phyloP scores from a whole-genome alignment of 2,888 invertebrate species.

The Malachius bipustulatus region DNA sequence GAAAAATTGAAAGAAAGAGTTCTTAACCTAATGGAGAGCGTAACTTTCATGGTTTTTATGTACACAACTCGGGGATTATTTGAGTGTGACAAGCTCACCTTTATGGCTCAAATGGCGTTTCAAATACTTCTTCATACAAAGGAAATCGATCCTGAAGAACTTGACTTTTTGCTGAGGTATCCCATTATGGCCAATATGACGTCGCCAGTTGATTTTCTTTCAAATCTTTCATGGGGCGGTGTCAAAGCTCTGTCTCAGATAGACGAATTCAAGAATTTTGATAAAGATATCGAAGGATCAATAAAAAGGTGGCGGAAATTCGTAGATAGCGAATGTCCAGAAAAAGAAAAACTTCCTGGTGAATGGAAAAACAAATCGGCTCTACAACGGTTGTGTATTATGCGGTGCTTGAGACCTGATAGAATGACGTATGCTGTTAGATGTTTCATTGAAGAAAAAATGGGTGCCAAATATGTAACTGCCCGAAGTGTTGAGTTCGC shows the following conservation, averaged over 20 bases:
- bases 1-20: constrained; percentile 65
- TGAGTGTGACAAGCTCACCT: constrained; percentile 84
- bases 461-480: constrained; percentile 73
- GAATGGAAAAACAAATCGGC: constrained; percentile 90
- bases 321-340: constrained; percentile 83
- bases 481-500: constrained; percentile 68
- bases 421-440: constrained; percentile 90
- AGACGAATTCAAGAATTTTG: constrained; percentile 71
- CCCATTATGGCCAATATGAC: constrained; percentile 62
- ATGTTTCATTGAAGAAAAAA: constrained; percentile 77
- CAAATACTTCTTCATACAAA: constrained; percentile 50
- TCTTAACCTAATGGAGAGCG: constrained; percentile 67
- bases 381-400: constrained; percentile 80
- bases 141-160: constrained; percentile 60
- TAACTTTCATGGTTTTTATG: constrained; percentile 74
- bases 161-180: constrained; percentile 80
- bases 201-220: constrained; percentile 75
- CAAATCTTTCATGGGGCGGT: constrained; percentile 72
- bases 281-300: constrained; percentile 85
- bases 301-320: constrained; percentile 89
- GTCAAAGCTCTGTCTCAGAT: constrained; percentile 63
- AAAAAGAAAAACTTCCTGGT: constrained; percentile 86
- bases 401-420: constrained; percentile 83
- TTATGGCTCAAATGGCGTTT: constrained; percentile 69
- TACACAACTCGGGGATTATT: constrained; percentile 87